phyloP scores from a whole-genome alignment of 1,140 invertebrate genomes.

The Doryteuthis pealeii region DNA sequence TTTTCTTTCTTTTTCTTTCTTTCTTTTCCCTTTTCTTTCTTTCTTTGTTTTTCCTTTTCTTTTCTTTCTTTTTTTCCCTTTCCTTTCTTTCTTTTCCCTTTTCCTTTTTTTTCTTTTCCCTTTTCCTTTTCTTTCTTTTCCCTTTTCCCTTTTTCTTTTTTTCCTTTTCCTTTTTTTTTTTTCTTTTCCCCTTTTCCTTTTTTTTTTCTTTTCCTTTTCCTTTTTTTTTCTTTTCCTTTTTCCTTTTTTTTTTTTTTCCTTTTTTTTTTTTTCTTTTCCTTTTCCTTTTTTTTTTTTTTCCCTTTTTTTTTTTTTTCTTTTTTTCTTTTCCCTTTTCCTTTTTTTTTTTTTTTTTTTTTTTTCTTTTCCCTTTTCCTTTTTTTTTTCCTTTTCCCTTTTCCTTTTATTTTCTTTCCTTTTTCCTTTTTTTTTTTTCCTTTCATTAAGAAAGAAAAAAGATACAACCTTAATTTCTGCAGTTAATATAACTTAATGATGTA shows the following conservation, averaged over 20 bases:
- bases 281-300: background rate
- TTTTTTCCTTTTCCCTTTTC: too few relatives aligned
- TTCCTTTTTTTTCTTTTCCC: background rate
- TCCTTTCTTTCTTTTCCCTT: background rate
- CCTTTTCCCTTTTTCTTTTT: background rate
- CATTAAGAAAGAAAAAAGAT: too few relatives aligned
- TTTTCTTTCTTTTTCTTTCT: too few relatives aligned
- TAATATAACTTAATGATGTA: too few relatives aligned
- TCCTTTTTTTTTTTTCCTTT: too few relatives aligned
- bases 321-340: too few relatives aligned
- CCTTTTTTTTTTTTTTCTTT: background rate
- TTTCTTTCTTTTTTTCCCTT: background rate
- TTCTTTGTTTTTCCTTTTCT: background rate
- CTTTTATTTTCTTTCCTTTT: too few relatives aligned
- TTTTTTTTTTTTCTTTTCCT: background rate
- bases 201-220: background rate
- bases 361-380: too few relatives aligned
- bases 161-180: background rate
- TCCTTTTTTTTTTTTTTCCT: background rate
- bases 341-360: too few relatives aligned
- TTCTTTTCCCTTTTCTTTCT: too few relatives aligned
- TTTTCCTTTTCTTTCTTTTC: background rate
- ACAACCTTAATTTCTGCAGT: too few relatives aligned
- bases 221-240: too few relatives aligned
- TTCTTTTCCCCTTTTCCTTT: background rate